A percentile compares a stretch with the other conserved stretches of the same genome.
Evolutionary conservation across 2,113 vertebrate genomes (phyloP).

Genomic region (Aspidoscelis tigris): DNA sequence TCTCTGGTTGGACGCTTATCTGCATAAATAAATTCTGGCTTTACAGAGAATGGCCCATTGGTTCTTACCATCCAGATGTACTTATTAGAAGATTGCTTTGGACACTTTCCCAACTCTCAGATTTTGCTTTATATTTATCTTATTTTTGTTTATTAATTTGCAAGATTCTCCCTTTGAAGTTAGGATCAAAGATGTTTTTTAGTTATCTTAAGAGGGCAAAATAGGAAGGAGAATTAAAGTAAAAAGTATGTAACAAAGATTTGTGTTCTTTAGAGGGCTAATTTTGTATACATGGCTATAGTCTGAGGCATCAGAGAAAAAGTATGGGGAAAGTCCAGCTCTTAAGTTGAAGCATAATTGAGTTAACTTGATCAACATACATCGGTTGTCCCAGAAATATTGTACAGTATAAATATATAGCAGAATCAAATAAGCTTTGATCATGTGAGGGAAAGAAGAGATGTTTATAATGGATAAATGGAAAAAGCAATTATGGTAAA

Average conservation of each 20-base stretch:
- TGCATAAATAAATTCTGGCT: conserved; percentile 65
- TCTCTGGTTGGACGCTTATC: conserved; percentile 78
- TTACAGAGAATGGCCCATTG: background rate
- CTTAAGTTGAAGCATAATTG: too few relatives aligned
- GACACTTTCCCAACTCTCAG: background rate
- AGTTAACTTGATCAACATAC: too few relatives aligned
- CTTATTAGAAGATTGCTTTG: background rate
- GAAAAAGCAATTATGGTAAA: too few relatives aligned
- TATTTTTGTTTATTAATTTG: background rate
- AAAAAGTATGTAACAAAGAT: too few relatives aligned
- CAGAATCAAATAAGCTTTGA: too few relatives aligned
- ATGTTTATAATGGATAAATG: too few relatives aligned
- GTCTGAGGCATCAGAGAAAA: too few relatives aligned
- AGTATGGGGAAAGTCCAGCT: too few relatives aligned
- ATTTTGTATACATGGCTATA: background rate
- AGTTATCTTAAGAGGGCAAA: background rate
- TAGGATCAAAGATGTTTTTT: background rate
- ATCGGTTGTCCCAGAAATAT: too few relatives aligned
- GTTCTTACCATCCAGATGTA: background rate
- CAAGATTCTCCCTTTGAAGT: background rate
- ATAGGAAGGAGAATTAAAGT: background rate
- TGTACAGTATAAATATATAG: too few relatives aligned
- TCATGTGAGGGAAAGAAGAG: too few relatives aligned
- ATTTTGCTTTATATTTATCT: background rate
- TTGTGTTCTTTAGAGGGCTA: background rate